Base-by-base conservation (phyloP, 2,888 invertebrate species). In the Stenolophus ochropezus region DNA sequence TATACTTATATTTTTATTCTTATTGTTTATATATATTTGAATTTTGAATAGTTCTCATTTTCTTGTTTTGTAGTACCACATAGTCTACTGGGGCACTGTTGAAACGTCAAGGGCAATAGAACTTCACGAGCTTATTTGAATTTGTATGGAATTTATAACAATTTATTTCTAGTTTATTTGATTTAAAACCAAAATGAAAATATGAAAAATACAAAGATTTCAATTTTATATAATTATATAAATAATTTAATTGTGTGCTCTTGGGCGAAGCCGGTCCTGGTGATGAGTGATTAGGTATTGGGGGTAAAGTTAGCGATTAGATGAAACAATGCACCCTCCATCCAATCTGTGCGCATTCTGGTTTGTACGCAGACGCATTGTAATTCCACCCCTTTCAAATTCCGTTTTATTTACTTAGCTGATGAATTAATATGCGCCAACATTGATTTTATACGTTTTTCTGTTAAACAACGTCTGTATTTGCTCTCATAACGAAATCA, bases 341-440 rank as follows among this genome's bases (percentile, higher is more conserved):
- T 42, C 8, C 65, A 69, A 33, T 69, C 65, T 69, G 18, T 33
- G 33, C 16, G 18, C 65, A 69, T 69, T 69, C 20, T 33, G 5
- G 23, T n/a, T 0, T 25, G 33, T 18, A 27, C 11, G 65, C 65
- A 69, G 33, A 69, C 33, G 65, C 42, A 18, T 27, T 33, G 65
- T 27, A 33, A 33, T 69, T 69, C 65, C 33, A 69, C 65, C 65
- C 65, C 65, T 69, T 69, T 69, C 65, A 69, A 33, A 69, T 69
- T 76, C 21, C 56, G 18, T 56, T 76, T 76, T 76, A 76, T 76
- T 76, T 76, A 76, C 76, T 76, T 58, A 27, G 20, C 20, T 76
- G 76, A 76, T 76, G 56, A 76, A 76, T 76, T 25, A 58, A 47
- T 47, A 49, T 14, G 21, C 56, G 47, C 51, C 33, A 33, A 42